A percentile compares a stretch with the other conserved stretches of the same genome.
Conservation (phyloP, 2,888 invertebrate genomes). For the Scaptodrosophila latifasciaeformis region DNA sequence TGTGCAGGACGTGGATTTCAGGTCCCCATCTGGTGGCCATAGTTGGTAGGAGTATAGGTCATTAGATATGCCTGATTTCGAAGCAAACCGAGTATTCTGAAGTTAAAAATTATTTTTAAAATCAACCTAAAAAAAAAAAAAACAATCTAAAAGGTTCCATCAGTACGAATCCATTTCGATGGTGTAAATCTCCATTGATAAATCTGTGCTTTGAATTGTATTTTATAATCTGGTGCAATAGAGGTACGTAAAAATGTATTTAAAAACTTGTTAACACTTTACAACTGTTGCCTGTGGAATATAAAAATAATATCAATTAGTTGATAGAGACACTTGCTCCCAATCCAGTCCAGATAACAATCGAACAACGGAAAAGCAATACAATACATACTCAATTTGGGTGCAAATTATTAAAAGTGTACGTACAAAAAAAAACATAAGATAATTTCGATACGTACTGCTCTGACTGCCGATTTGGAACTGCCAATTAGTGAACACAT, state of each 20-base stretch:
- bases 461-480: conserved; percentile 42
- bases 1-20: too few relatives aligned
- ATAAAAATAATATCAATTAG: conserved; percentile 41
- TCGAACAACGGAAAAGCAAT: conserved; percentile 13
- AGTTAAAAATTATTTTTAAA: not conserved
- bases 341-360: not conserved
- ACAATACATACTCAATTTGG: conserved; percentile 15
- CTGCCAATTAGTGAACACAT: conserved; percentile 40
- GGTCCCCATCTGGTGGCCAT: too few relatives aligned
- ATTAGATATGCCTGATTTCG: too few relatives aligned
- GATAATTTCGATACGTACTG: conserved; percentile 43
- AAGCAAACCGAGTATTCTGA: too few relatives aligned
- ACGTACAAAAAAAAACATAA: conserved; percentile 32
- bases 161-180: not conserved
- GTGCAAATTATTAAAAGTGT: conserved; percentile 30
- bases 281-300: conserved; percentile 69
- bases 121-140: not conserved
- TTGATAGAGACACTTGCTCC: conserved; percentile 15
- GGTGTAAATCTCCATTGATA: not conserved
- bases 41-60: too few relatives aligned
- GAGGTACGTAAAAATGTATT: conserved; percentile 25
- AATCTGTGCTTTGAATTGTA: not conserved
- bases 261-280: conserved; percentile 46
- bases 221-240: not conserved
- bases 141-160: not conserved